A percentile compares a stretch with the other conserved stretches of the same genome.
These are phyloP conservation scores for Parnassius apollo DNA, from an alignment of 2,888 invertebrate species.

Conservation along the genomic window DNA sequence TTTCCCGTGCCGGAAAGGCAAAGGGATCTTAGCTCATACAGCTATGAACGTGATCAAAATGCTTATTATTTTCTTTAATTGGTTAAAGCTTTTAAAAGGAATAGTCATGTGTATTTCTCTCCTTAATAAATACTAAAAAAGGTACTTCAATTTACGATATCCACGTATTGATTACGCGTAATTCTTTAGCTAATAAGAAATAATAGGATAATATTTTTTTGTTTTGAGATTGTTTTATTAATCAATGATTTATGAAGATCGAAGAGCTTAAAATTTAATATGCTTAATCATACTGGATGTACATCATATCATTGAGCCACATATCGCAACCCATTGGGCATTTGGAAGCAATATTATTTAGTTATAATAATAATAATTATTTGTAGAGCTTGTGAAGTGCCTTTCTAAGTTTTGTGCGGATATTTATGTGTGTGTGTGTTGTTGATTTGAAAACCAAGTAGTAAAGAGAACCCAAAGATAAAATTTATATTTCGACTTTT, in stretches of 20 bases:
- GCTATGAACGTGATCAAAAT: too few relatives aligned
- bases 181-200: too few relatives aligned
- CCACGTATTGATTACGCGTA: too few relatives aligned
- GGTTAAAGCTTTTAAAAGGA: too few relatives aligned
- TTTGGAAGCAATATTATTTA: conserved; percentile 17
- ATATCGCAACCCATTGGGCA: conserved; percentile 9
- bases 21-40: too few relatives aligned
- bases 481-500: conserved; percentile 11
- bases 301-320: conserved; percentile 17
- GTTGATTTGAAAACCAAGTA: conserved; percentile 6
- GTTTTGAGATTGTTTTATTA: not conserved
- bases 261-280: not conserved
- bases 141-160: too few relatives aligned
- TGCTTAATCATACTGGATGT: not conserved
- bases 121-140: too few relatives aligned
- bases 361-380: conserved; percentile 21
- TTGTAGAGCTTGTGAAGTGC: conserved; percentile 36
- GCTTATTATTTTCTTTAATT: too few relatives aligned
- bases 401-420: conserved; percentile 27
- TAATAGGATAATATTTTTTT: too few relatives aligned
- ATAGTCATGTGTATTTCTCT: too few relatives aligned
- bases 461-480: conserved; percentile 18
- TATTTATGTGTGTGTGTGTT: conserved; percentile 25
- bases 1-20: too few relatives aligned
- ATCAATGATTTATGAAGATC: too few relatives aligned